These are phyloP conservation scores for Hydrocynus forskahlii DNA, from an alignment of 2,797 vertebrate genomes.

Conservation along the genomic window DNA sequence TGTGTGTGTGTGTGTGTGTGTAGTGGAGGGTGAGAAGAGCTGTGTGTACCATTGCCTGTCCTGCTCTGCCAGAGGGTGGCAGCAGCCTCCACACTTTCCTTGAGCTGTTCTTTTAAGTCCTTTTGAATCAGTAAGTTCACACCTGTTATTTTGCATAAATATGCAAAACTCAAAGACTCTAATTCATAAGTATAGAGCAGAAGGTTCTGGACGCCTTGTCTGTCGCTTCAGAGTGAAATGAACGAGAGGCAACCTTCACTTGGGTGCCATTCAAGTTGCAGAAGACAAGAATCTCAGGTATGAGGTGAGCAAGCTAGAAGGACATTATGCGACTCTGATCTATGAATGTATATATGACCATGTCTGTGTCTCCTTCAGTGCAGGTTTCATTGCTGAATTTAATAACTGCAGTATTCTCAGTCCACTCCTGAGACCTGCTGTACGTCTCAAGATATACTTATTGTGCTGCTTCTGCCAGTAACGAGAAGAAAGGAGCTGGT, in stretches of 20 bases:
- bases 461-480: background rate
- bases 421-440: background rate
- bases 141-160: slow-evolving; percentile 12
- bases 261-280: slow-evolving; percentile 20
- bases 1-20: no score
- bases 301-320: slow-evolving; percentile 12
- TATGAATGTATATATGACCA: background rate
- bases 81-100: slow-evolving; percentile 57
- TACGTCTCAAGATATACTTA: slow-evolving; percentile 9
- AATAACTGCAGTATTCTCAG: slow-evolving; percentile 9
- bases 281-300: slow-evolving; percentile 14
- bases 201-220: slow-evolving; percentile 9
- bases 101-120: background rate
- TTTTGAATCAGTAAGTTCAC: slow-evolving; percentile 21
- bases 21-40: background rate
- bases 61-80: slow-evolving; percentile 52
- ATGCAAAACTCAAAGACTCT: slow-evolving; percentile 34
- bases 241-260: slow-evolving; percentile 26
- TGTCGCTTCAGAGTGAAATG: slow-evolving; percentile 26
- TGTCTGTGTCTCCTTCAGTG: background rate
- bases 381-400: slow-evolving; percentile 17
- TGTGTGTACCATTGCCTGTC: background rate
- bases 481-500: slow-evolving; percentile 1
- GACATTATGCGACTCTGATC: slow-evolving; percentile 17
- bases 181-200: slow-evolving; percentile 21